phyloP scores from a whole-genome alignment of 2,797 vertebrate species.

The Tamandua tetradactyla region DNA sequence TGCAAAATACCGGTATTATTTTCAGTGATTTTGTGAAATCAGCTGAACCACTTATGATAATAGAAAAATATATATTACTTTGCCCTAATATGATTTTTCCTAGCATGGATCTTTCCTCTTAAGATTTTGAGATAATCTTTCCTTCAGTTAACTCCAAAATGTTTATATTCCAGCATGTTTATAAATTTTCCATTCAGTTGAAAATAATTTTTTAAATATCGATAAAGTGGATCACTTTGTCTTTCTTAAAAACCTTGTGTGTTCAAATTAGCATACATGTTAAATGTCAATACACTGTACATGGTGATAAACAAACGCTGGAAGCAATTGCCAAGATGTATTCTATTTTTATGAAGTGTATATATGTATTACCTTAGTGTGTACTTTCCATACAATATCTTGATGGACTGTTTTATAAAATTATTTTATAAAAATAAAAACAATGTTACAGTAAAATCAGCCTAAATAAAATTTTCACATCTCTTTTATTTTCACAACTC shows the following conservation, averaged over 20 bases:
- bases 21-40: constrained; percentile 56
- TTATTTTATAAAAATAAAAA: constrained; percentile 81
- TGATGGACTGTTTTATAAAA: constrained; percentile 79
- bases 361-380: constrained; percentile 87
- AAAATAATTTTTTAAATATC: constrained; percentile 54
- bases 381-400: constrained; percentile 85
- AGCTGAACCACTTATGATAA: constrained; percentile 29
- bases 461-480: constrained; percentile 84
- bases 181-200: constrained; percentile 1
- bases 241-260: constrained; percentile 70
- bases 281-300: constrained; percentile 88
- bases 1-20: constrained; percentile 32
- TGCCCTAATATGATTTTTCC: constrained; percentile 58
- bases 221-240: constrained; percentile 58
- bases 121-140: constrained; percentile 66
- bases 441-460: constrained; percentile 70
- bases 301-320: constrained; percentile 80
- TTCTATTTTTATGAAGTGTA: constrained; percentile 95
- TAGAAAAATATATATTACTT: constrained; percentile 46
- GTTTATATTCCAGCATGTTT: constrained; percentile 67
- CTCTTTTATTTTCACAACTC: constrained; percentile 77
- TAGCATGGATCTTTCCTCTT: constrained; percentile 38
- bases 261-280: constrained; percentile 79
- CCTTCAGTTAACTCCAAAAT: constrained; percentile 72
- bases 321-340: constrained; percentile 92